phyloP scores from a whole-genome alignment of 2,797 vertebrate genomes.

The Cyclopterus lumpus region DNA sequence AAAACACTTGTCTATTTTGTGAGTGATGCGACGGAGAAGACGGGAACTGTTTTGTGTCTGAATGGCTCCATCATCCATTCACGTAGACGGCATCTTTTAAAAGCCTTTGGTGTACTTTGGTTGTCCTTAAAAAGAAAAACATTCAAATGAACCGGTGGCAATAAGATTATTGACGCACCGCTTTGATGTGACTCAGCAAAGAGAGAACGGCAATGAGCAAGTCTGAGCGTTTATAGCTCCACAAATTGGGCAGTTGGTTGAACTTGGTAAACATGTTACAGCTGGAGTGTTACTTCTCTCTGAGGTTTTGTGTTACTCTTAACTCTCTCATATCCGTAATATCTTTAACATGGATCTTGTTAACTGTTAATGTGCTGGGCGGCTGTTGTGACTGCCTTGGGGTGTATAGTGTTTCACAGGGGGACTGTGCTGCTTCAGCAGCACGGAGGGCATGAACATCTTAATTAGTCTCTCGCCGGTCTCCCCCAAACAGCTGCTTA shows the following conservation, averaged over 20 bases:
- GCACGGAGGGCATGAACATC: constrained; percentile 64
- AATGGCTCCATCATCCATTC: neutral
- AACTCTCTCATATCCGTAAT: constrained; percentile 7
- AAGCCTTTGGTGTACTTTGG: no score
- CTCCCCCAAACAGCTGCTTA: constrained; percentile 75
- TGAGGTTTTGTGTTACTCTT: constrained; percentile 11
- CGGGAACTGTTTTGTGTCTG: neutral
- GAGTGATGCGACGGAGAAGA: neutral
- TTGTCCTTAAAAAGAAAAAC: neutral
- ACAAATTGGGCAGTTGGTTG: neutral
- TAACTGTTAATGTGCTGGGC: constrained; percentile 10
- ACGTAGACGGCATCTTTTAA: no score
- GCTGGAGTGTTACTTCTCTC: neutral
- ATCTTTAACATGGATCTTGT: constrained; percentile 2
- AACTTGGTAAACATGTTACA: neutral
- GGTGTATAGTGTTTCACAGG: constrained; percentile 52
- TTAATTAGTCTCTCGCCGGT: constrained; percentile 57
- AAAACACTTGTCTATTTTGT: neutral
- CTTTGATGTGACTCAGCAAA: constrained; percentile 23
- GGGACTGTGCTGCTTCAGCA: constrained; percentile 48
- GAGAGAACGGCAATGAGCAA: neutral
- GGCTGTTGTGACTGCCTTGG: constrained; percentile 13
- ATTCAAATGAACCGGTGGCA: constrained; percentile 2
- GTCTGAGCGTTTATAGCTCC: neutral
- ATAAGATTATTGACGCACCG: neutral